Evolutionary conservation across 1,140 invertebrate species (phyloP).

Genomic region (Plodia interpunctella): DNA sequence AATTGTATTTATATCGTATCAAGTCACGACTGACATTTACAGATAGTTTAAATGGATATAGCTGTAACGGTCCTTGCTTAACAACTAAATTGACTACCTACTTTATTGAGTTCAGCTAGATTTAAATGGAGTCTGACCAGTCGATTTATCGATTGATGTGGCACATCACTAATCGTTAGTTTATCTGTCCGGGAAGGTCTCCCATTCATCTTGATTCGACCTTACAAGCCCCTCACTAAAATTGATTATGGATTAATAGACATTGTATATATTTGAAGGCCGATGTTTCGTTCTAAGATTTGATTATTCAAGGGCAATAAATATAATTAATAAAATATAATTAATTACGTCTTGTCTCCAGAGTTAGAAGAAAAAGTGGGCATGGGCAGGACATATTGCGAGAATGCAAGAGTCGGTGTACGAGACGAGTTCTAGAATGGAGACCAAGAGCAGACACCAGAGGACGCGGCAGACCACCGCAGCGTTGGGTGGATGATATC

Average conservation of each 20-base stretch:
- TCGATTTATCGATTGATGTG: not conserved
- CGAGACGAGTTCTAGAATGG: too few species aligned
- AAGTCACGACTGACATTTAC: not conserved
- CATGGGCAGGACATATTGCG: too few species aligned
- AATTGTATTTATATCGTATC: not conserved
- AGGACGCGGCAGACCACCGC: too few species aligned
- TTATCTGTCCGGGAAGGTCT: slow-evolving; percentile 3
- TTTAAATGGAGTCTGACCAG: not conserved
- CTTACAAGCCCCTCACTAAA: slow-evolving; percentile 1
- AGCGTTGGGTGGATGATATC: too few species aligned
- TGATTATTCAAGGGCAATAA: not conserved
- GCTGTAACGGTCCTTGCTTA: not conserved
- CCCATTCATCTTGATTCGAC: slow-evolving; percentile 6
- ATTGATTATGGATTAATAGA: slow-evolving; percentile 8
- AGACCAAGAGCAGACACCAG: too few species aligned
- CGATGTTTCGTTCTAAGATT: not conserved
- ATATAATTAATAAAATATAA: too few species aligned
- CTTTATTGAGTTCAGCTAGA: slow-evolving; percentile 1
- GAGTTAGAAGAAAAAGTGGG: too few species aligned
- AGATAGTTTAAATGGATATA: not conserved
- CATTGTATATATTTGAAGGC: not conserved
- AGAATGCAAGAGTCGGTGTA: too few species aligned
- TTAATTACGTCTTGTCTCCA: too few species aligned
- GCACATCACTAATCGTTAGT: slow-evolving; percentile 1
- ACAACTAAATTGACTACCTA: not conserved